Evolutionary conservation across 2,113 vertebrate species (phyloP).

Genomic region (Tupaia chinensis): DNA sequence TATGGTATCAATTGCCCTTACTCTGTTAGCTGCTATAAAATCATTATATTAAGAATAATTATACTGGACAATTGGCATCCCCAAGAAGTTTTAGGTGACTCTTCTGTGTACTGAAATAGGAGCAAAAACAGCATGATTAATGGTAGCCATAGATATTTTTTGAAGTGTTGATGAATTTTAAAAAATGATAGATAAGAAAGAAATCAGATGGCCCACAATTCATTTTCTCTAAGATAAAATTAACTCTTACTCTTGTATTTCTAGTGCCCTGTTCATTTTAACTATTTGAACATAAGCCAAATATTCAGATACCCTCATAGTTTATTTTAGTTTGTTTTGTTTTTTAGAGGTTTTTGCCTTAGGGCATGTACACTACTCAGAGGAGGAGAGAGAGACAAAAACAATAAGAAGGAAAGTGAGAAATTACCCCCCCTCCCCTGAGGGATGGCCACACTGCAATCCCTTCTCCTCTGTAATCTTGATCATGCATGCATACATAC

Average conservation of each 20-base stretch:
- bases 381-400: too few species aligned
- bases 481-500: too few species aligned
- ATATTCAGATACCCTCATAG: not conserved
- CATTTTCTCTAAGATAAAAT: constrained; percentile 7
- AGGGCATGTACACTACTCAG: too few species aligned
- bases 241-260: not conserved
- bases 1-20: not conserved
- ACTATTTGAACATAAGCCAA: not conserved
- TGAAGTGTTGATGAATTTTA: constrained; percentile 22
- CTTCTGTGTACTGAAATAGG: not conserved
- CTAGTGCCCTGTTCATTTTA: not conserved
- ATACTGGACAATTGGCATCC: constrained; percentile 8
- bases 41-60: constrained; percentile 45
- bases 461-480: too few species aligned
- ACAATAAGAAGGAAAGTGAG: too few species aligned
- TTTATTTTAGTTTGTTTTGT: not conserved
- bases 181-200: constrained; percentile 22
- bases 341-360: too few species aligned
- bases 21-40: not conserved
- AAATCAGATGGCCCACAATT: not conserved
- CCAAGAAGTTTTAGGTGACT: constrained; percentile 24
- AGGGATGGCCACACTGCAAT: too few species aligned
- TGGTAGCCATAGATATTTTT: not conserved
- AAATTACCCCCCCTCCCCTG: too few species aligned
- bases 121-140: constrained; percentile 27